Evolutionary conservation across 2,797 vertebrate species (phyloP), one percentile per base, ranked within the genome.

Genomic region (Eulemur rubriventer): DNA sequence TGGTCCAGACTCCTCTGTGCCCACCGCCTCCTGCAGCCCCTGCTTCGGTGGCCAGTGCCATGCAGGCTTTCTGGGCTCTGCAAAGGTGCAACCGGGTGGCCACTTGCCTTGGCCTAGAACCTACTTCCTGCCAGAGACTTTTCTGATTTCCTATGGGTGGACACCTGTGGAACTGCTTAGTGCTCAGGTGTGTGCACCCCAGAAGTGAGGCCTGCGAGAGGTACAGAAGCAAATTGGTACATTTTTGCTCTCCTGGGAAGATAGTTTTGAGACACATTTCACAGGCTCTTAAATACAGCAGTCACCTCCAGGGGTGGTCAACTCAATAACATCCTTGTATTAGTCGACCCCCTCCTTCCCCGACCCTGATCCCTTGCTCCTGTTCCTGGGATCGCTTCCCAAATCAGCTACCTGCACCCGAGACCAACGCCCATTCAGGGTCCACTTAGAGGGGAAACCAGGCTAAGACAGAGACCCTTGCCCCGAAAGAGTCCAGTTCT

Each of bases 31-130:
- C 17, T 69, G 26, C 0, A 55, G 75, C 4, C 48, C 46, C 55
- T 8, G 35, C 28, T 1, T 8, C 1, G 1, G 50, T 0, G 0
- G 30, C 28, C 24, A 2, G 46, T 4, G 67, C 50, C n/a, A 2
- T 3, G 1, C 14, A 4, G 26, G 72, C 43, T 73, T 35, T 17
- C 26, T 12, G 61, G 16, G n/a, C 33, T 65, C 38, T 28, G 4
- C 0, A 7, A 28, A 76, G 50, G 76, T 69, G 63, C 17, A 0
- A 22, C 18, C 20, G 7, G 85, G 35, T 0, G 1, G 38, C 0
- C 13, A 50, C 89, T 43, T 28, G 52, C 78, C 63, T 80, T 16
- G 59, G 55, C 10, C 67, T 4, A 6, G 69, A 70, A 59, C 88
- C 38, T 10, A 13, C 14, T 18, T 83, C 11, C 67, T 70, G 38